A percentile compares a stretch with the other conserved stretches of the same genome.
Evolutionary conservation across 2,797 vertebrate genomes (phyloP).

Genomic region (Cuculus canorus): DNA sequence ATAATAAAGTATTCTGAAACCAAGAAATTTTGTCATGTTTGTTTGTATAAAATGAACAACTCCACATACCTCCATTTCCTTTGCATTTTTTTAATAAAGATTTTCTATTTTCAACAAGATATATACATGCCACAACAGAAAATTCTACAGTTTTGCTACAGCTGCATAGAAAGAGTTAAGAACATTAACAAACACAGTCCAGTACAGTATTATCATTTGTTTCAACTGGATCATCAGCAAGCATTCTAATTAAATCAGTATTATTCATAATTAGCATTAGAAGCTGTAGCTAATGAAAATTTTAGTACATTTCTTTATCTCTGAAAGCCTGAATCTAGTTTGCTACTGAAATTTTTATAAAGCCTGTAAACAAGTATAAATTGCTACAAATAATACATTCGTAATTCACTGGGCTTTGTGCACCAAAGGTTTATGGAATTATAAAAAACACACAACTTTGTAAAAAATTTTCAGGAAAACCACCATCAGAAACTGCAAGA

Average conservation of each 20-base stretch:
- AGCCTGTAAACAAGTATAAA: slow-evolving; percentile 49
- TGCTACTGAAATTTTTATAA: slow-evolving; percentile 67
- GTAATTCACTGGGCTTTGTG: not conserved
- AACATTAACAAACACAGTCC: not conserved
- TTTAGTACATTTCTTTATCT: slow-evolving; percentile 60
- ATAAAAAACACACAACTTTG: not conserved
- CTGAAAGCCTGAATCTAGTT: slow-evolving; percentile 34
- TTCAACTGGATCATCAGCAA: not conserved
- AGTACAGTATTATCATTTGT: not conserved
- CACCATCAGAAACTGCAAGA: not conserved
- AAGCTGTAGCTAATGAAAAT: slow-evolving; percentile 60
- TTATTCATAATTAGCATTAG: slow-evolving; percentile 54
- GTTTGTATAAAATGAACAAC: not conserved
- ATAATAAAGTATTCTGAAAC: not conserved
- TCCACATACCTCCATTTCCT: not conserved
- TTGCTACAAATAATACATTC: not conserved
- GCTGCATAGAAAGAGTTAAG: not conserved
- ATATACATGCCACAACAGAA: rapidly evolving
- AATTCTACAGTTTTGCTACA: not conserved
- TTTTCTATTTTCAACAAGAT: not conserved
- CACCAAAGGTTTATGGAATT: not conserved
- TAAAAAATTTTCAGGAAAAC: slow-evolving; percentile 2
- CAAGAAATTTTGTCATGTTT: not conserved
- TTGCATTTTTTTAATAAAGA: not conserved
- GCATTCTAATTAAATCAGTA: slow-evolving; percentile 41